Evolutionary conservation across 1,140 invertebrate genomes (phyloP).

Genomic region (Microplitis demolitor): DNA sequence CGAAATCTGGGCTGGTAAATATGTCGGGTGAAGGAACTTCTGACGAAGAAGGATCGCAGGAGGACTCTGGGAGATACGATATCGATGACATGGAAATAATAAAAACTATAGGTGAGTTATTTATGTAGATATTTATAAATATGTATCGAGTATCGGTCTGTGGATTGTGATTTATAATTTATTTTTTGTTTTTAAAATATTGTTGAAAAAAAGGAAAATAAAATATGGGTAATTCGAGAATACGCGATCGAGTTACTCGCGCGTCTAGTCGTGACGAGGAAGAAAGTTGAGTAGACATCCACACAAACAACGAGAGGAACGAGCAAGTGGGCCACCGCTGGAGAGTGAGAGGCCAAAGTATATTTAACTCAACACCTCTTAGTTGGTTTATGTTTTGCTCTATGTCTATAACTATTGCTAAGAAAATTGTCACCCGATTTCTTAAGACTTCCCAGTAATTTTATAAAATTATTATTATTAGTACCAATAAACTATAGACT

Average conservation of each 20-base stretch:
- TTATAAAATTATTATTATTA: no score
- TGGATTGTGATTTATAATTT: no score
- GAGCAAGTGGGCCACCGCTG: slow-evolving; percentile 41
- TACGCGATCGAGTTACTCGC: no score
- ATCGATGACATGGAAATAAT: slow-evolving; percentile 80
- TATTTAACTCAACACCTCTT: slow-evolving; percentile 21
- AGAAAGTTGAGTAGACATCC: background rate
- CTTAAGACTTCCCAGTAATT: no score
- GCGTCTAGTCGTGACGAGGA: no score
- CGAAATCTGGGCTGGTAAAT: no score
- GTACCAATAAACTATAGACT: no score
- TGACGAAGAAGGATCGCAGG: slow-evolving; percentile 60
- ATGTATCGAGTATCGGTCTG: background rate
- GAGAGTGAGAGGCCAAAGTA: slow-evolving; percentile 33
- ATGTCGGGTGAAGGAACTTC: slow-evolving; percentile 52
- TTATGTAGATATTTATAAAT: background rate
- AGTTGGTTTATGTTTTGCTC: slow-evolving; percentile 29
- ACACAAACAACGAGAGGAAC: background rate
- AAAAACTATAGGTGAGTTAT: slow-evolving; percentile 77
- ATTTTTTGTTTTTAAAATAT: background rate
- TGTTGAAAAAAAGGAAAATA: background rate
- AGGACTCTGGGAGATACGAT: slow-evolving; percentile 72
- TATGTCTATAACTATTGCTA: no score
- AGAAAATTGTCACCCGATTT: no score
- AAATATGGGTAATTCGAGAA: background rate